Evolutionary conservation across 1,140 invertebrate genomes (phyloP).

Genomic region (Cydia pomonella): DNA sequence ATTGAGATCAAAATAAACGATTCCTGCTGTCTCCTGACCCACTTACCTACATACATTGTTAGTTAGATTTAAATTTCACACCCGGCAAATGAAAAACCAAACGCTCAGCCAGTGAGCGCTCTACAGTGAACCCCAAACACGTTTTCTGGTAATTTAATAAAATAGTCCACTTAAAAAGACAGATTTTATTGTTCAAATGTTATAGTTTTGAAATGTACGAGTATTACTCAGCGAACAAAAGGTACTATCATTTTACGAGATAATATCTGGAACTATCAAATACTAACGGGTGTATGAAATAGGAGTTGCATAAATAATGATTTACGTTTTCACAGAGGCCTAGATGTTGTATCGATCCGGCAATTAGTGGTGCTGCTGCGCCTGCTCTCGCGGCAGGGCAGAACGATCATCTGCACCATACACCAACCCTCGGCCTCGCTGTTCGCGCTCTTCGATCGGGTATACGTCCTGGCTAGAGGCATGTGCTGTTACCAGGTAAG

Average conservation of each 20-base stretch:
- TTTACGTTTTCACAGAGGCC: conserved; percentile 82
- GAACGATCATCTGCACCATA: conserved; percentile 91
- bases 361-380: conserved; percentile 83
- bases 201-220: too few relatives aligned
- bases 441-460: conserved; percentile 89
- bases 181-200: not conserved
- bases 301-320: not conserved
- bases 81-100: not conserved
- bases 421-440: conserved; percentile 91
- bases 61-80: not conserved
- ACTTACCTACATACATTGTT: not conserved
- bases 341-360: conserved; percentile 87
- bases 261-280: too few relatives aligned
- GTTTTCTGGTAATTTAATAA: conserved; percentile 8
- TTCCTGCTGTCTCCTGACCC: not conserved
- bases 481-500: conserved; percentile 90
- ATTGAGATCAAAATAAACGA: too few relatives aligned
- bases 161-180: not conserved
- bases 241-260: too few relatives aligned
- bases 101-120: not conserved
- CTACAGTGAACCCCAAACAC: not conserved
- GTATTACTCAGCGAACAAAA: too few relatives aligned
- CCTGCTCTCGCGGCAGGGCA: conserved; percentile 83
- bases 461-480: conserved; percentile 92
- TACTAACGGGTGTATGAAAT: not conserved